phyloP scores from a whole-genome alignment of 2,797 vertebrate genomes.

The Phalanger gymnotis region DNA sequence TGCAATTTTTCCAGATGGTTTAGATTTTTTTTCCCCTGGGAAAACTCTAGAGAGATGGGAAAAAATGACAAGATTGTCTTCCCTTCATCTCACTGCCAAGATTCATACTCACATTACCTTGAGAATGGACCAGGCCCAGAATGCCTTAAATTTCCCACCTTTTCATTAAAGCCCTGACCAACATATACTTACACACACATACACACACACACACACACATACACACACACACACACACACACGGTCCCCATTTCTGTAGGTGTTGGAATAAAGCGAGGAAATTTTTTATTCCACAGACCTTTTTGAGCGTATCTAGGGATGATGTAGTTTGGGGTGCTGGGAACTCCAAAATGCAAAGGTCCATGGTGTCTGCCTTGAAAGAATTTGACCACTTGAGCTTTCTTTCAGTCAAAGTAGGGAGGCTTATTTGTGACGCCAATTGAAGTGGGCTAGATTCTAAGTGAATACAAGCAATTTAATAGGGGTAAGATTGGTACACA shows the following conservation, averaged over 20 bases:
- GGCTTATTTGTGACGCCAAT: no score
- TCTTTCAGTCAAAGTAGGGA: no score
- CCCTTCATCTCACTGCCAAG: neutral
- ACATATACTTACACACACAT: no score
- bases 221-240: neutral
- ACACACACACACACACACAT: neutral
- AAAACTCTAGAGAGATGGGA: conserved; percentile 8
- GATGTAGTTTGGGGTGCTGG: no score
- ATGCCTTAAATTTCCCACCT: neutral
- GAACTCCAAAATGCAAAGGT: no score
- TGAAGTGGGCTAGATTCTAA: no score
- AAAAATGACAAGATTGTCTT: conserved; percentile 7
- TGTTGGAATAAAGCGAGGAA: neutral
- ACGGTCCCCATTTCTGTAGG: neutral
- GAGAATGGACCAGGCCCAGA: neutral
- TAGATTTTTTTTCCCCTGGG: conserved; percentile 35
- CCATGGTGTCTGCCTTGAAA: no score
- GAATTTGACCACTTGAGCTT: no score
- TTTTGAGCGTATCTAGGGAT: neutral
- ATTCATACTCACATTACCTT: neutral
- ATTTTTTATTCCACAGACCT: neutral
- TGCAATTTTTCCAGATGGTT: conserved; percentile 52
- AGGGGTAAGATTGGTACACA: no score
- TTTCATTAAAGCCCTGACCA: no score
- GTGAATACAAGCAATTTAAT: no score